phyloP scores from a whole-genome alignment of 1,140 invertebrate genomes.

The Heterodera schachtii region DNA sequence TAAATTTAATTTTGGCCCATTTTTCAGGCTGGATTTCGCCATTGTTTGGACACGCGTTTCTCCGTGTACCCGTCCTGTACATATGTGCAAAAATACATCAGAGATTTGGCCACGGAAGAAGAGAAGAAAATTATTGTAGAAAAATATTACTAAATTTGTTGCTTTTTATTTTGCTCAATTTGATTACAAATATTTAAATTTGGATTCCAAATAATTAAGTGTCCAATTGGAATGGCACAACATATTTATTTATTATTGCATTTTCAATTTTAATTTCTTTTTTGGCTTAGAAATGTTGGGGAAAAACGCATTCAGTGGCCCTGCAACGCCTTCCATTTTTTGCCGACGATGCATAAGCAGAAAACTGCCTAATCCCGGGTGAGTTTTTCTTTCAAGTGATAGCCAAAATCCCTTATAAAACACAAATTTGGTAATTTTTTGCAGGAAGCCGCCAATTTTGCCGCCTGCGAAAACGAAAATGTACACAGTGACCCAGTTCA shows the following conservation, averaged over 20 bases:
- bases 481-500: constrained; percentile 36
- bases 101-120: constrained; percentile 35
- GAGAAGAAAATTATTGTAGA: constrained; percentile 35
- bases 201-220: no score
- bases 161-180: background rate
- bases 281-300: background rate
- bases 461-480: constrained; percentile 44
- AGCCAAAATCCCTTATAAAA: no score
- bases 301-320: background rate
- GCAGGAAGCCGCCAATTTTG: constrained; percentile 52
- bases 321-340: background rate
- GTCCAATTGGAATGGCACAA: no score
- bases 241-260: background rate
- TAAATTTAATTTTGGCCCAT: no score
- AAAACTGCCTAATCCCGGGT: background rate
- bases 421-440: background rate
- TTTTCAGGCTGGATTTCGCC: constrained; percentile 35
- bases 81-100: constrained; percentile 35
- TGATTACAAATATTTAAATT: no score
- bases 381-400: background rate
- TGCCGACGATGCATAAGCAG: background rate
- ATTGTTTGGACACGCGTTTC: constrained; percentile 42
- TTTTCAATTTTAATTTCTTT: background rate
- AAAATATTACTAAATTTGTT: background rate
- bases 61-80: constrained; percentile 31